These are phyloP conservation scores for Entosphenus tridentatus DNA, from an alignment of 2,113 vertebrate genomes.

Conservation along the genomic window DNA sequence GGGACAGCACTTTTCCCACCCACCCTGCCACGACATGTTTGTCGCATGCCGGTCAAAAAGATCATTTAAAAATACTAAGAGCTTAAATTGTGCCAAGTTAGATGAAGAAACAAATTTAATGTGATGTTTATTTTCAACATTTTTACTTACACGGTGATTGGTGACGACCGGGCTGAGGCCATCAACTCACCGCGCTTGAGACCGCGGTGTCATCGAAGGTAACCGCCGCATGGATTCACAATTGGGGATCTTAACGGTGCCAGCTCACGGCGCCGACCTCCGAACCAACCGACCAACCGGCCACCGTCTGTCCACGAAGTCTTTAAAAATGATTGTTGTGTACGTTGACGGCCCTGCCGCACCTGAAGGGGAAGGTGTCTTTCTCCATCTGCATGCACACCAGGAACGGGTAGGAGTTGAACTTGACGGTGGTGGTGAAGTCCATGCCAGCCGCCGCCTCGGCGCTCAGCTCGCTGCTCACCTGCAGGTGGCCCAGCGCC, in stretches of 20 bases:
- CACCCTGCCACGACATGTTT: no score
- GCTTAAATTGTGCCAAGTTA: no score
- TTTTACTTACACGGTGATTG: no score
- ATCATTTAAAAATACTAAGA: no score
- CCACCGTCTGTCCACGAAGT: no score
- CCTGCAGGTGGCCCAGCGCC: conserved; percentile 51
- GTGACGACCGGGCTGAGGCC: not conserved
- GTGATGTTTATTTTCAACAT: no score
- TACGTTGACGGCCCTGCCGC: conserved; percentile 11
- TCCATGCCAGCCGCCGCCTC: conserved; percentile 48
- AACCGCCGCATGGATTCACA: not conserved
- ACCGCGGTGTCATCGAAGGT: not conserved
- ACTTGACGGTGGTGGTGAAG: conserved; percentile 79
- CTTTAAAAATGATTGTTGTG: no score
- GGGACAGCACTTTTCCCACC: no score
- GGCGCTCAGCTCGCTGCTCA: conserved; percentile 48
- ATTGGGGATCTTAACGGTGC: not conserved
- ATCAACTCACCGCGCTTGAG: not conserved
- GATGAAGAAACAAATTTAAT: no score
- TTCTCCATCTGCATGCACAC: conserved; percentile 94
- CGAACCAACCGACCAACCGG: no score
- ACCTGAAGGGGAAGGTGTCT: conserved; percentile 52
- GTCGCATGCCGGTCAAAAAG: no score
- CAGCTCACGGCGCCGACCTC: not conserved
- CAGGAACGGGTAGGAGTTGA: conserved; percentile 84